Conservation (phyloP, 2,797 vertebrate genomes). For the Champsocephalus gunnari region DNA sequence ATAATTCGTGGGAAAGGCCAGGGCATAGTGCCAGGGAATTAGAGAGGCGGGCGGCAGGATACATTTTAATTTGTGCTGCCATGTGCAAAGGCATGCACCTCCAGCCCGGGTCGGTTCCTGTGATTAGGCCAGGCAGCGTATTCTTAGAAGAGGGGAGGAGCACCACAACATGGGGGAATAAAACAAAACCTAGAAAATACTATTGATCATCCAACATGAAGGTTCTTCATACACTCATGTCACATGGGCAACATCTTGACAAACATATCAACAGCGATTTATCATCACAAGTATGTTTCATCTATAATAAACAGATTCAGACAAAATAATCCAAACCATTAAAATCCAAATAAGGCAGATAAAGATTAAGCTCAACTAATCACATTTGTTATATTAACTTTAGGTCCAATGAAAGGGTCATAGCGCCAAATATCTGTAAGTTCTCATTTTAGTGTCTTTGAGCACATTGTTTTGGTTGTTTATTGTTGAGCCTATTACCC, state of each 20-base stretch:
- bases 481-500: not conserved
- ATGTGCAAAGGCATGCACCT: conserved; percentile 88
- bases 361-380: not conserved
- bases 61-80: conserved; percentile 88
- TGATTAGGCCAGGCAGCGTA: conserved; percentile 76
- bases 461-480: not conserved
- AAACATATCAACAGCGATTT: not conserved
- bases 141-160: conserved; percentile 80
- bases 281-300: not conserved
- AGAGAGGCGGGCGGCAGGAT: conserved; percentile 82
- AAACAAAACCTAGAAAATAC: conserved; percentile 64
- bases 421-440: too few species aligned
- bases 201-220: conserved; percentile 53
- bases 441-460: too few species aligned
- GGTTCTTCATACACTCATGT: conserved; percentile 34
- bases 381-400: too few species aligned
- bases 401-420: not conserved
- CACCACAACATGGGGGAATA: conserved; percentile 64
- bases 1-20: conserved; percentile 81
- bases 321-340: not conserved
- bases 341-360: too few species aligned
- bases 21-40: conserved; percentile 85
- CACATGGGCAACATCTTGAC: conserved; percentile 26
- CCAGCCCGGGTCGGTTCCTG: conserved; percentile 75
- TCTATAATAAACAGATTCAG: not conserved